Conservation (phyloP, 2,888 invertebrate genomes). For the Dolichomitus sp. region DNA sequence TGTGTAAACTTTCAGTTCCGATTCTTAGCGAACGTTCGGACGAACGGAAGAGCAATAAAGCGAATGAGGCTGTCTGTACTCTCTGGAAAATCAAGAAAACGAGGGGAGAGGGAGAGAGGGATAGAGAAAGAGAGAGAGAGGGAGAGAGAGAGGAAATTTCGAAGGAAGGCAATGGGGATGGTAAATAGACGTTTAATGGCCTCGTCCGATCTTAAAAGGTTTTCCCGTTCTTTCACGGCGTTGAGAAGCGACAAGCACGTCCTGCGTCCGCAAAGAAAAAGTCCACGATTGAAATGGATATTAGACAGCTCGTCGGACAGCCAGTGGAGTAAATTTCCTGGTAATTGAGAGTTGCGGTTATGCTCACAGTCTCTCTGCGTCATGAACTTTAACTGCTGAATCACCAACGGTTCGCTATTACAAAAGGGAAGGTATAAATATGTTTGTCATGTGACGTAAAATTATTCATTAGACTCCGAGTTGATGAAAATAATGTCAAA, state of each 20-base stretch:
- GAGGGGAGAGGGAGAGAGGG: neutral
- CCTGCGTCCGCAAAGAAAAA: neutral
- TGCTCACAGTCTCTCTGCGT: neutral
- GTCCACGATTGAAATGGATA: constrained; percentile 48
- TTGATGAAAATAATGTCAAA: neutral
- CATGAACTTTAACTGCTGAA: neutral
- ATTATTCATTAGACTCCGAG: neutral
- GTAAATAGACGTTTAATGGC: constrained; percentile 66
- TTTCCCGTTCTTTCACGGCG: constrained; percentile 44
- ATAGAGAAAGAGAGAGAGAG: constrained; percentile 8
- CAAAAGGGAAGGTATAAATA: neutral
- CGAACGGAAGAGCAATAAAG: constrained; percentile 58
- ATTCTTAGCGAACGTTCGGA: constrained; percentile 37
- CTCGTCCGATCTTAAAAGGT: constrained; percentile 62
- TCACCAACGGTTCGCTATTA: neutral
- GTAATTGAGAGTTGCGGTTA: constrained; percentile 13
- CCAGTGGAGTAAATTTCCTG: constrained; percentile 38
- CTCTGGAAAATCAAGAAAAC: constrained; percentile 23
- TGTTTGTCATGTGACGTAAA: neutral
- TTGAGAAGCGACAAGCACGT: constrained; percentile 23
- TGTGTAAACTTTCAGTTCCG: constrained; percentile 47
- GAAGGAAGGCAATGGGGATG: constrained; percentile 52
- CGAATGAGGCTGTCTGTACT: constrained; percentile 33
- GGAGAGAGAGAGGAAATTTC: constrained; percentile 3
- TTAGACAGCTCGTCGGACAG: constrained; percentile 32